Base-by-base conservation (phyloP, 2,113 vertebrate genomes). In the Albula goreensis region DNA sequence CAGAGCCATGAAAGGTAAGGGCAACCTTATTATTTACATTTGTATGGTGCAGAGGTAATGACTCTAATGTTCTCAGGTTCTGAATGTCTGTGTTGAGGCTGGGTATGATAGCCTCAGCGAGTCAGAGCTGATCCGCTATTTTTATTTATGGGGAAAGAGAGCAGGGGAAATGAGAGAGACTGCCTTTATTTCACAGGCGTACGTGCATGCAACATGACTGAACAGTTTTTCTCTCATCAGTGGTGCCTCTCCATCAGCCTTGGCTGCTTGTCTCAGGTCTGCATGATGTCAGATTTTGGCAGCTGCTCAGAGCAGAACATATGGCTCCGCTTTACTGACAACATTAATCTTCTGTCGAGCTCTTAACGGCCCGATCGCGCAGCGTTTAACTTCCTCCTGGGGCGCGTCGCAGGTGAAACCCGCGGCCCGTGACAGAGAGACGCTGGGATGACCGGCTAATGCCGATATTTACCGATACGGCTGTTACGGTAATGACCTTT, bases 121-220 rank as follows among this genome's bases (percentile, higher is more conserved):
- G 15, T 53, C 53, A 17, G 4, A 25, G 13, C 81, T 70, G 82
- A 70, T 48, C 12, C 41, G 7, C 31, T n/a, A 78, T 80, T 48
- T 22, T 91, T 91, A 89, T 85, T 85, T 87, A 80, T 85, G 85
- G 15, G 87, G 88, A 83, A 90, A 87, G 88, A 49, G 78, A 89
- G 80, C 4, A 86, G 70, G 22, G n/a, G 19, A 85, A 86, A 81
- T 86, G 86, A 84, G 81, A 86, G 83, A 86, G 41, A 1, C 8
- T 15, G 12, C 77, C 41, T 91, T 91, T 83, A 87, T 88, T 88
- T 90, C 25, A 80, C 12, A 84, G 78, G 17, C 56, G 57, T 70
- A 17, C 89, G 82, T 88, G 1, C 12, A 80, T 85, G 80, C 90
- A 89, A 86, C 87, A 89, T 50, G 57, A 86, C 84, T 86, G 84